Evolutionary conservation across 2,113 vertebrate species (phyloP), one percentile per base, ranked within the genome.

Genomic region (Callospermophilus lateralis): DNA sequence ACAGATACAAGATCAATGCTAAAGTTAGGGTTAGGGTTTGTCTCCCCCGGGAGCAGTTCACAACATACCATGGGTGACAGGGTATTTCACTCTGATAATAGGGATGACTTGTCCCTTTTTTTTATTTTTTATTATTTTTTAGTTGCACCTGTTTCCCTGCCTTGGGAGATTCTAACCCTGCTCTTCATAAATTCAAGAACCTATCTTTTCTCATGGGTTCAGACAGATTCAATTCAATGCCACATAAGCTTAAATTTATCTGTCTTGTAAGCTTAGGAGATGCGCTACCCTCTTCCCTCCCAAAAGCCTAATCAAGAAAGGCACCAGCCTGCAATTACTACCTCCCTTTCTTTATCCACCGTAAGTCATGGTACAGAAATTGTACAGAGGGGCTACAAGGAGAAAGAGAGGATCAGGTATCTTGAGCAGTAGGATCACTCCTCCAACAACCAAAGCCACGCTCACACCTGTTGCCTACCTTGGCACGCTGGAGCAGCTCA

Each of bases 391-490:
- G 26, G 30, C 70, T 73, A 17, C 6, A 24, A 90, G 32, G 45
- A 88, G 16, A 72, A 89, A 32, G 24, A 80, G 55, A 0, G 58
- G 2, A 96, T 20, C 6, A 72, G 79, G 24, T 90, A 24, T 92
- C 34, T 51, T 84, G 58, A n/a, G 28, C 6, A 61, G 61, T 37
- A 93, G 89, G 73, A 84, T 48, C 45, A 65, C 17, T 81, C 89
- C 68, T 91, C 89, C 78, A 88, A 90, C 73, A 94, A 93, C 85
- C 83, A 89, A 85, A 91, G 24, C 70, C 65, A 93, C 15, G 81
- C 39, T 92, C 34, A 76, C 51, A 96, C 81, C 70, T 93, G 48
- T 92, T 89, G 91, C 95, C 95, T 96, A 97, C 96, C 96, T 96
- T 96, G 58, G 61, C 90, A 95, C 48, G 76, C 45, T 67, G 65